Evolutionary conservation across 2,888 invertebrate genomes (phyloP).

Genomic region (Agonopterix heracliana): DNA sequence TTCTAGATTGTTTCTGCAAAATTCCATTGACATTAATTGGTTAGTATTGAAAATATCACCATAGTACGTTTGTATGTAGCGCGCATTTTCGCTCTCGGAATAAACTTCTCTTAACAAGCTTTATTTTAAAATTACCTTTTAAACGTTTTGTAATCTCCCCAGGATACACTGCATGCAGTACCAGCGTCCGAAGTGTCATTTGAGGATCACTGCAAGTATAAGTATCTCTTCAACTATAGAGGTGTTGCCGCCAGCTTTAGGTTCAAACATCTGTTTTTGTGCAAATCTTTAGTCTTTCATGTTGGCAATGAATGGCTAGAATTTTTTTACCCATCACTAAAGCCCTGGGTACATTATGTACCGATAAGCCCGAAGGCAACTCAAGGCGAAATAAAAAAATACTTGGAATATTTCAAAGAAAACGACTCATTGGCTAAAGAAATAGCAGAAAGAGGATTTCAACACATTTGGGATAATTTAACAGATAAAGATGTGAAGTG

Average conservation of each 20-base stretch:
- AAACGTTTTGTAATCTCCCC: too few relatives aligned
- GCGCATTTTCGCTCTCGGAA: too few relatives aligned
- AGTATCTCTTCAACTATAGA: constrained; percentile 96
- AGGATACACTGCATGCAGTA: constrained; percentile 90
- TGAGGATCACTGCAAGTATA: constrained; percentile 94
- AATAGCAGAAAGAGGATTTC: constrained; percentile 89
- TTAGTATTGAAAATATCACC: too few relatives aligned
- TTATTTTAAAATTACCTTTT: too few relatives aligned
- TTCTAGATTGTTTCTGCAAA: too few relatives aligned
- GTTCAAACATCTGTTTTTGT: constrained; percentile 96
- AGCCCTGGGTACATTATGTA: constrained; percentile 97
- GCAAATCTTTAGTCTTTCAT: constrained; percentile 94
- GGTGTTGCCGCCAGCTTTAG: constrained; percentile 98
- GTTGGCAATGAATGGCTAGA: constrained; percentile 96
- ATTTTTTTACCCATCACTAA: constrained; percentile 93
- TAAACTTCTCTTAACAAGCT: too few relatives aligned
- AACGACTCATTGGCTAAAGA: constrained; percentile 84
- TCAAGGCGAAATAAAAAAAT: constrained; percentile 80
- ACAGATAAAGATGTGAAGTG: constrained; percentile 88
- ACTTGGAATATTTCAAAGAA: constrained; percentile 84
- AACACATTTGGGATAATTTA: constrained; percentile 90
- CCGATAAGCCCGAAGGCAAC: constrained; percentile 82
- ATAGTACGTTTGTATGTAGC: too few relatives aligned
- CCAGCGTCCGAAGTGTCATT: constrained; percentile 92
- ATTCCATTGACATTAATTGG: too few relatives aligned